Base-by-base conservation (phyloP, 2,888 invertebrate species). In the Allacma fusca region DNA sequence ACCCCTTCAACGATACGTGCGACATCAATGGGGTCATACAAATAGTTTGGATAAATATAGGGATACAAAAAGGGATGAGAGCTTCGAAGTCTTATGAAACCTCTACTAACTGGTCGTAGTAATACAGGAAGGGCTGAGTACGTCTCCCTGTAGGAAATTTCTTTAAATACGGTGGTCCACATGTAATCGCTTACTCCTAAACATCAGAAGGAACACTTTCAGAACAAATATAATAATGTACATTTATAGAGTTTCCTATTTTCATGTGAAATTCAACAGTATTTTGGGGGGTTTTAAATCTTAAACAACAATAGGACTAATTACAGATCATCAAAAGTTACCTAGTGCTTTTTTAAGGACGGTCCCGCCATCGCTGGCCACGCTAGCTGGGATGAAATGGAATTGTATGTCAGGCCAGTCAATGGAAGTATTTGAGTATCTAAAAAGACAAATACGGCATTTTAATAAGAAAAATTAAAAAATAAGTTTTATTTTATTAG, bases 371-470 rank as follows among this genome's bases (percentile, higher is more conserved):
- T 96, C 95, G 0, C 95, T 94, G 85, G 93, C 94, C 0, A 94
- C 93, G 2, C 94, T 93, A 9, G 95, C 94, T 0, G 94, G 94
- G 57, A 94, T 91, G 84, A 96, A 95, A 86, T 95, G 95, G 84
- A 95, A 92, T 85, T 96, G 94, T 44, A 96, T 93, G 84, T 96
- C 96, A 0, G 96, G 96, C 86, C 92, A 94, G 85, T 96, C 95
- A 0, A 93, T 90, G 0, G 92, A 89, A 0, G 89, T 90, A 84
- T 95, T 95, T 0, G 90, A 85, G 78, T 83, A 86, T 67, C 85
- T 86, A 13, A 23, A 73, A 50, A 50, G 16, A 50, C 34, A 34
- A 7, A 7, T 34, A 34, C 9, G 57, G 21, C 57, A 4, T 4
- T 57, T 57, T 16, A 57, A 16, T 57, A 9, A 34, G 9, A n/a